phyloP scores from a whole-genome alignment of 2,888 invertebrate genomes.

The Phytoseiulus persimilis region DNA sequence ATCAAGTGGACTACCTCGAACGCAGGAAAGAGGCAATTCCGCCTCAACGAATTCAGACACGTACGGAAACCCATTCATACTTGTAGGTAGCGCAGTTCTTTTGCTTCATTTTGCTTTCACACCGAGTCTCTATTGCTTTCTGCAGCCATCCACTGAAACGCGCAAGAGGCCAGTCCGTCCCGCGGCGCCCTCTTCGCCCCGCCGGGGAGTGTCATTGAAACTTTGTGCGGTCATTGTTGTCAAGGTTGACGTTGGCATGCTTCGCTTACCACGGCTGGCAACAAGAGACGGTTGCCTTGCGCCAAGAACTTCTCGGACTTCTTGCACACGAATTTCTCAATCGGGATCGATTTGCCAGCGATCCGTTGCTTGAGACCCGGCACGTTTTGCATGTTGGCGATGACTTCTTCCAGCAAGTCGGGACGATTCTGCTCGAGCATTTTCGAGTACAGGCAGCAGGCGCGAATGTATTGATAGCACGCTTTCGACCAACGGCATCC shows the following conservation, averaged over 20 bases:
- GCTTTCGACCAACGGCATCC: constrained; percentile 85
- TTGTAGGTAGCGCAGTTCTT: neutral
- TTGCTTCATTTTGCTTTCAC: neutral
- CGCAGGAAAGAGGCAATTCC: neutral
- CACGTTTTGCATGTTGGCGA: constrained; percentile 58
- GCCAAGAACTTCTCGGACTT: constrained; percentile 69
- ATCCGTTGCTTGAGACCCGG: constrained; percentile 76
- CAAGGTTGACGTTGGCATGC: neutral
- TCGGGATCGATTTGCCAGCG: constrained; percentile 89
- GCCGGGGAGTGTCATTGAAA: neutral
- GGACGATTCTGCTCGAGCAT: constrained; percentile 50
- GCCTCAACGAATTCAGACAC: neutral
- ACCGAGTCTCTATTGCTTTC: too few species aligned
- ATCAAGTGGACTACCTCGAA: neutral
- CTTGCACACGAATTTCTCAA: constrained; percentile 90
- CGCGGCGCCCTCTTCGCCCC: neutral
- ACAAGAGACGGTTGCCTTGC: constrained; percentile 63
- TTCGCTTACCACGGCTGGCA: constrained; percentile 64
- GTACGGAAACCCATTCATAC: neutral
- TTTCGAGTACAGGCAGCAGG: constrained; percentile 69
- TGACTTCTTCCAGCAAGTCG: constrained; percentile 36
- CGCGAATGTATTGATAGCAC: constrained; percentile 81
- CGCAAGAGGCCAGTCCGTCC: neutral
- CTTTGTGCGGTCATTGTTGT: neutral
- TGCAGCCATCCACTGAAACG: too few species aligned